phyloP scores from a whole-genome alignment of 2,888 invertebrate species.

The Bursaphelenchus okinawaensis region DNA sequence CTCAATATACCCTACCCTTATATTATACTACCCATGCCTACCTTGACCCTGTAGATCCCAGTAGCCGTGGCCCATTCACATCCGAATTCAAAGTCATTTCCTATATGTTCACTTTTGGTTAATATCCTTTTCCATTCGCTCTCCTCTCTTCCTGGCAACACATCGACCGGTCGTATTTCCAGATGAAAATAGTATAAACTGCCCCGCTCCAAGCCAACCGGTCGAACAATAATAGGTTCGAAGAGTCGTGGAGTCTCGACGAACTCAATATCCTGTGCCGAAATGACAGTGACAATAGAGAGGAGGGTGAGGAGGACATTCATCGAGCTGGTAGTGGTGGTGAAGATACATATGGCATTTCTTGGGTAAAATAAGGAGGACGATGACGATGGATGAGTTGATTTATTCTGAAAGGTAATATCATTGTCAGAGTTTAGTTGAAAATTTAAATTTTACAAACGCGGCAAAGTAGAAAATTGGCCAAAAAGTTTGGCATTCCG shows the following conservation, averaged over 20 bases:
- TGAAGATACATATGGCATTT: not conserved
- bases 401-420: too few species aligned
- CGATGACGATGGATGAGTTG: too few species aligned
- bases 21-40: too few species aligned
- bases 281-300: not conserved
- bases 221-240: slow-evolving; percentile 3
- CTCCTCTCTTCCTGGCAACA: slow-evolving; percentile 3
- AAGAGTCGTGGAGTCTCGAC: not conserved
- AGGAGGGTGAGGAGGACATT: not conserved
- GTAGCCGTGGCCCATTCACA: slow-evolving; percentile 35
- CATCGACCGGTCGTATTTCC: slow-evolving; percentile 12
- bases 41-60: slow-evolving; percentile 33
- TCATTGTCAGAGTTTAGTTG: too few species aligned
- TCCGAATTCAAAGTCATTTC: slow-evolving; percentile 30
- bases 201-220: not conserved
- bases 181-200: slow-evolving; percentile 3
- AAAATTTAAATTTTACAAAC: too few species aligned
- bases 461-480: too few species aligned
- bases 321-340: not conserved
- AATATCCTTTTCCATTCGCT: slow-evolving; percentile 4
- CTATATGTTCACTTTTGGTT: slow-evolving; percentile 4
- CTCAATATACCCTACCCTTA: not conserved
- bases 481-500: too few species aligned
- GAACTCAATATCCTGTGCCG: not conserved
- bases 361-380: too few species aligned